These are phyloP conservation scores for Crambe crambe DNA, from an alignment of 37 sponge, comb jelly and placozoan genomes.

Conservation along the genomic window DNA sequence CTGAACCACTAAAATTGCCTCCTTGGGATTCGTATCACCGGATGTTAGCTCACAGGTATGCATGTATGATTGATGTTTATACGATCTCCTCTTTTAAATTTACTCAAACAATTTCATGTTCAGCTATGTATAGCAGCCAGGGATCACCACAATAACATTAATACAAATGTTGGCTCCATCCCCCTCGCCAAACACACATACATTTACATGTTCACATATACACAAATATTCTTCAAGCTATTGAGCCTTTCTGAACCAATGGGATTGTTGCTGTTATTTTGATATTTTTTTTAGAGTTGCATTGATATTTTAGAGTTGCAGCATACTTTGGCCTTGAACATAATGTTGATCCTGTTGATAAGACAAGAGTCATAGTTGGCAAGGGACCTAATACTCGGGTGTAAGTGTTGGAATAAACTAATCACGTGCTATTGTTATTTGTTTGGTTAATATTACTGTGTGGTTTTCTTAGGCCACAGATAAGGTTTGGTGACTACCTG, in stretches of 20 bases:
- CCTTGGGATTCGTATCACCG: constrained; percentile 86
- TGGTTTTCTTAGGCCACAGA: constrained; percentile 39
- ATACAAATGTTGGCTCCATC: too few species aligned
- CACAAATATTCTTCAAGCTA: background rate
- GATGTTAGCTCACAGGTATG: constrained; percentile 77
- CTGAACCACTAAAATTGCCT: constrained; percentile 67
- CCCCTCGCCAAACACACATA: background rate
- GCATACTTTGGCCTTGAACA: constrained; percentile 93
- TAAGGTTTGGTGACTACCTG: constrained; percentile 63
- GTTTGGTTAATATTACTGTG: background rate
- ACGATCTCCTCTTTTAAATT: background rate
- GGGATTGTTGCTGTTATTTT: background rate
- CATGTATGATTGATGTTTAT: background rate
- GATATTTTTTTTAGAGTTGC: background rate
- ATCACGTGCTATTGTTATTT: too few species aligned
- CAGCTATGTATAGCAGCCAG: too few species aligned
- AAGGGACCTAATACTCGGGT: constrained; percentile 79
- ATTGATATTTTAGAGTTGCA: constrained; percentile 65
- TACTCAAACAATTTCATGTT: background rate
- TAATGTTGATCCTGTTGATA: constrained; percentile 83
- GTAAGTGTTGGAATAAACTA: too few species aligned
- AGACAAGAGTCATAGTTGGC: constrained; percentile 72
- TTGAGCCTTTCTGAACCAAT: too few species aligned
- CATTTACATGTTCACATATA: background rate
- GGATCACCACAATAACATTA: too few species aligned